Evolutionary conservation across 2,888 invertebrate species (phyloP), one percentile per base, ranked within the genome.

Genomic region (Anoncus sp.): DNA sequence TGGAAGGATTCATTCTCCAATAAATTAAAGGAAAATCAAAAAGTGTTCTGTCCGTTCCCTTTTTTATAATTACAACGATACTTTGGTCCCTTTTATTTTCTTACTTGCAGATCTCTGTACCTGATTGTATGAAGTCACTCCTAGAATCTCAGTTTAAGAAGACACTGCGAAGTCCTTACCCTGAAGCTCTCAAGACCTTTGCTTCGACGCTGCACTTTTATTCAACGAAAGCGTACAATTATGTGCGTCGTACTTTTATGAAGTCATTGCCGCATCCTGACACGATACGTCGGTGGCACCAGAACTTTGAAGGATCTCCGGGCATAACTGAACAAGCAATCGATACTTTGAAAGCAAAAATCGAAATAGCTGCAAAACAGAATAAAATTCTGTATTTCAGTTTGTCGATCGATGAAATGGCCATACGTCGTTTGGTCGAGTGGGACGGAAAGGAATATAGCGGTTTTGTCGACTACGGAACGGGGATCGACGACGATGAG

Each of bases 391-490:
- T 80, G 31, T 31, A 31, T 72, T 82, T 80, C 65, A 66, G 24
- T 31, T 67, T 31, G 38, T 75, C 71, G 60, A 57, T 77, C 3
- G 77, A 75, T 59, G 60, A 79, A 31, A 77, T 80, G 27, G 47
- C 76, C 3, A 79, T 79, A 0, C 40, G 22, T 16, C 45, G 51
- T 40, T 71, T 53, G 47, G 72, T 57, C 20, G 27, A 70, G 1
- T 62, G 73, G n/a, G 16, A 31, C 1, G 75, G 70, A 70, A 65
- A 77, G 16, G 78, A 80, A 12, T 45, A 74, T 4, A 78, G 74
- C 7, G 77, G 80, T 67, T 78, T 66, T 1, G 77, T 70, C 4
- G 67, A 69, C 4, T 76, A 81, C 43, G 16, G 77, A 35, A 60
- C 4, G 69, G 73, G 73, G 22, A 66, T 40, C 76, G 76, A 7